phyloP scores from a whole-genome alignment of 1,140 invertebrate genomes.

The Sweltsa coloradensis region DNA sequence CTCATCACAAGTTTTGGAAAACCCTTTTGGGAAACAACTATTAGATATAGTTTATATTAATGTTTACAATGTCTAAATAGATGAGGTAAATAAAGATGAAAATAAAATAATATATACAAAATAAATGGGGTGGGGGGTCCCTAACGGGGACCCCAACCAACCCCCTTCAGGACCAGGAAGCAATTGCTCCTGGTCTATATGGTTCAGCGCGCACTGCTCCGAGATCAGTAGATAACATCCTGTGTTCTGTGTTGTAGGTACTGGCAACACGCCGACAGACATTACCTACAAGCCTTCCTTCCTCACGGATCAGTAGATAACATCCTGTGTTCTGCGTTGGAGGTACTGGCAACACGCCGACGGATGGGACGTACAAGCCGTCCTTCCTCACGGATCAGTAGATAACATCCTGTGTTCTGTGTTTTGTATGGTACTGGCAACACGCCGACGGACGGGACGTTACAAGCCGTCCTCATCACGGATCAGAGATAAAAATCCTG shows the following conservation, averaged over 20 bases:
- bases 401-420: conserved; percentile 38
- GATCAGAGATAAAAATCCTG: conserved; percentile 99
- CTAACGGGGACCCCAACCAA: too few species aligned
- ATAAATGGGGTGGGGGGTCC: too few species aligned
- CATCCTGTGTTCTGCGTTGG: background rate
- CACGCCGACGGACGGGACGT: conserved; percentile 84
- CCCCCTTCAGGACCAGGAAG: too few species aligned
- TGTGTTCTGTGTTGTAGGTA: conserved; percentile 43
- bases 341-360: conserved; percentile 90
- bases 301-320: conserved; percentile 60
- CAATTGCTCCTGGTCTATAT: too few species aligned
- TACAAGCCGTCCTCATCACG: conserved; percentile 97
- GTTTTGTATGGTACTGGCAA: conserved; percentile 83
- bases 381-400: conserved; percentile 99
- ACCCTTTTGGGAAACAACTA: too few species aligned
- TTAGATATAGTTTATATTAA: too few species aligned
- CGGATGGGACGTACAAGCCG: conserved; percentile 92
- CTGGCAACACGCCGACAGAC: conserved; percentile 86
- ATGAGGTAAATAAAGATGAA: too few species aligned
- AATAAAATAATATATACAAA: too few species aligned
- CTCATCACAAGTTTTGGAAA: too few species aligned
- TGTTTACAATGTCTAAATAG: too few species aligned
- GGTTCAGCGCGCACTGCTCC: too few species aligned
- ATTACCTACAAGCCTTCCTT: conserved; percentile 97
- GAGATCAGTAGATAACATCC: background rate